phyloP scores from a whole-genome alignment of 2,888 invertebrate species.

The Tipula confusa region DNA sequence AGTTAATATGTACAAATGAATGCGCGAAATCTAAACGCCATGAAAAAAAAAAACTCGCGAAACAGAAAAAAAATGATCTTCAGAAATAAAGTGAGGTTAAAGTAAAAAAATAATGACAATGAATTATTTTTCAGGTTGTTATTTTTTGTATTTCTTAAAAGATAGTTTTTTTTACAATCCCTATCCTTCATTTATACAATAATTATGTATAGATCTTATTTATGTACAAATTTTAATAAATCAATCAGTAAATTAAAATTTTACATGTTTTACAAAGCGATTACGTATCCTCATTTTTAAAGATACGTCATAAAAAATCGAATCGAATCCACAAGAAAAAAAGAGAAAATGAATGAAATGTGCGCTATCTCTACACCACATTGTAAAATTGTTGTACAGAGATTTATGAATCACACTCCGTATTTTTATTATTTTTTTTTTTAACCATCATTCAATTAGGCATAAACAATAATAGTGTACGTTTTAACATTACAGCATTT shows the following conservation, averaged over 20 bases:
- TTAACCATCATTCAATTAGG: not conserved
- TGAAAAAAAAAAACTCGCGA: not conserved
- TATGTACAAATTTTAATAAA: too few species aligned
- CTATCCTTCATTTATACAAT: not conserved
- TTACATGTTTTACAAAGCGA: not conserved
- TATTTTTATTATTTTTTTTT: not conserved
- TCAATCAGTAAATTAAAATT: not conserved
- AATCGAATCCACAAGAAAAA: not conserved
- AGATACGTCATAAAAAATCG: not conserved
- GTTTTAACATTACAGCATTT: not conserved
- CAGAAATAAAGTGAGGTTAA: conserved; percentile 9
- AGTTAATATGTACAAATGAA: not conserved
- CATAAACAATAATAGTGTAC: not conserved
- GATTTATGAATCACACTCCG: not conserved
- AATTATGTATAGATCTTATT: not conserved
- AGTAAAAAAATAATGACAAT: not conserved
- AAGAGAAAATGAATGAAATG: not conserved
- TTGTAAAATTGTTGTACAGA: not conserved
- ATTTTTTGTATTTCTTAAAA: not conserved
- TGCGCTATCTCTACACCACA: conserved; percentile 6
- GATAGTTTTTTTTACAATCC: not conserved
- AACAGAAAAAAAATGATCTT: not conserved
- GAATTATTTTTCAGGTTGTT: not conserved
- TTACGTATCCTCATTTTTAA: not conserved
- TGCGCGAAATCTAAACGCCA: not conserved